Conservation (phyloP, 1,140 invertebrate species). For the Cyclargus thomasi region DNA sequence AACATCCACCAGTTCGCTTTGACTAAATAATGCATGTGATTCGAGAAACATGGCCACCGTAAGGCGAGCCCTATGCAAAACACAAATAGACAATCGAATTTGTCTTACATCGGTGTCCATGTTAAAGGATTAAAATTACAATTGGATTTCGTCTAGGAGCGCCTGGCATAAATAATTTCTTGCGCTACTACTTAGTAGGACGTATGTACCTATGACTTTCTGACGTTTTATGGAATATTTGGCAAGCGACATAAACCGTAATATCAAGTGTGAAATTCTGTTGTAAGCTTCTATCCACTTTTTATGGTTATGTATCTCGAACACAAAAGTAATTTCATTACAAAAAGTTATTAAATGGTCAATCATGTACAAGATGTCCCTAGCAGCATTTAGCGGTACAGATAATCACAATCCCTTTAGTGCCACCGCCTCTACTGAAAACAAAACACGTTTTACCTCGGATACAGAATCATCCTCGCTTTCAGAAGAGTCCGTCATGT, state of each 20-base stretch:
- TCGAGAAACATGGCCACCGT: conserved; percentile 71
- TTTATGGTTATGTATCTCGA: conserved; percentile 36
- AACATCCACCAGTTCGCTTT: conserved; percentile 51
- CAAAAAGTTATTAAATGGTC: conserved; percentile 52
- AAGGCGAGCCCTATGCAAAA: conserved; percentile 58
- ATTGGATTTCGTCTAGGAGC: conserved; percentile 56
- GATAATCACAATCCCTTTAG: conserved; percentile 70
- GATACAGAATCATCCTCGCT: conserved; percentile 95
- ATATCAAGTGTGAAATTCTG: conserved; percentile 52
- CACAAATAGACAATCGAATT: conserved; percentile 67
- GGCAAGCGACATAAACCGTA: conserved; percentile 68
- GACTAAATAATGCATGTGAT: conserved; percentile 65
- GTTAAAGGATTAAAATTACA: conserved; percentile 58
- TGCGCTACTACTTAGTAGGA: conserved; percentile 71
- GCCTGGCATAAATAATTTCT: conserved; percentile 70
- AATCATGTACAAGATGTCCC: conserved; percentile 73
- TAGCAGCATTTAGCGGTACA: conserved; percentile 73
- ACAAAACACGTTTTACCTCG: conserved; percentile 83
- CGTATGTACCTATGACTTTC: conserved; percentile 73
- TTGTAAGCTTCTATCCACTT: conserved; percentile 47
- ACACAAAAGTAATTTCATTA: conserved; percentile 37
- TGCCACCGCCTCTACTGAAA: conserved; percentile 73
- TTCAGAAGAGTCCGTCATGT: conserved; percentile 92
- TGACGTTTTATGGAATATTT: conserved; percentile 75
- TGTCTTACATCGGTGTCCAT: conserved; percentile 45